phyloP scores from a whole-genome alignment of 23 tunicate genomes.

The Ciona savignyi region DNA sequence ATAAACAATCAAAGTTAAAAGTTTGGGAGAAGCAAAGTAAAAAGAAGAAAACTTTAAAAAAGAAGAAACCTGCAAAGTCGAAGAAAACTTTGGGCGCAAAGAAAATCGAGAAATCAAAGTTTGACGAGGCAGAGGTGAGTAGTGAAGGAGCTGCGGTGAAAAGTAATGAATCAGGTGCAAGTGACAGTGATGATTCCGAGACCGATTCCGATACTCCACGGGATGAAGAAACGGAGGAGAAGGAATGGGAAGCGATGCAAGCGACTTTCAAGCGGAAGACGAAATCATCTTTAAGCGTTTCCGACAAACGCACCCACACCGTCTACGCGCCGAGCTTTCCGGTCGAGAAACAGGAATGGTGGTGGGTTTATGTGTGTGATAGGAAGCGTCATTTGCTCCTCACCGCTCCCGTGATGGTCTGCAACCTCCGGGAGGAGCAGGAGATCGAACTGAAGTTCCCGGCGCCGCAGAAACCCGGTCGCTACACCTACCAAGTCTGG shows the following conservation, averaged over 20 bases:
- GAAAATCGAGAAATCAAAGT: slow-evolving; percentile 30
- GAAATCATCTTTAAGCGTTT: slow-evolving; percentile 23
- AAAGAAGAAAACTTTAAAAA: slow-evolving; percentile 59
- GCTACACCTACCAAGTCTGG: slow-evolving; percentile 74
- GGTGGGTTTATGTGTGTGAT: slow-evolving; percentile 97
- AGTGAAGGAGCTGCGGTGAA: slow-evolving; percentile 5
- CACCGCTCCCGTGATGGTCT: slow-evolving; percentile 62
- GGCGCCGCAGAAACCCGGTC: slow-evolving; percentile 86
- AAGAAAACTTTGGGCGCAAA: slow-evolving; percentile 17
- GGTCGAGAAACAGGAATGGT: slow-evolving; percentile 96
- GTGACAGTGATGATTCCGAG: slow-evolving; percentile 18
- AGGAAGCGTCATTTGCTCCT: slow-evolving; percentile 52
- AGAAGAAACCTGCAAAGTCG: slow-evolving; percentile 38
- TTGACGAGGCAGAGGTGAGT: slow-evolving; percentile 12
- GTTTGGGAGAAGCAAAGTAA: slow-evolving; percentile 46
- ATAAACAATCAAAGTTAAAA: slow-evolving; percentile 30
- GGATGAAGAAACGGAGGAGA: slow-evolving; percentile 51
- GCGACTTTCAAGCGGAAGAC: slow-evolving; percentile 44
- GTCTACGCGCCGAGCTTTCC: slow-evolving; percentile 89
- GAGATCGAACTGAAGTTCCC: slow-evolving; percentile 80
- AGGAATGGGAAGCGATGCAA: slow-evolving; percentile 83
- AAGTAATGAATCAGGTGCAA: slow-evolving; percentile 20
- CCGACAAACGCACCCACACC: slow-evolving; percentile 78
- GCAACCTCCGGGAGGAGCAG: slow-evolving; percentile 39
- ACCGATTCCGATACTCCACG: slow-evolving; percentile 6